Evolutionary conservation across 2,113 vertebrate genomes (phyloP).

Genomic region (Rhodinocichla rosea): DNA sequence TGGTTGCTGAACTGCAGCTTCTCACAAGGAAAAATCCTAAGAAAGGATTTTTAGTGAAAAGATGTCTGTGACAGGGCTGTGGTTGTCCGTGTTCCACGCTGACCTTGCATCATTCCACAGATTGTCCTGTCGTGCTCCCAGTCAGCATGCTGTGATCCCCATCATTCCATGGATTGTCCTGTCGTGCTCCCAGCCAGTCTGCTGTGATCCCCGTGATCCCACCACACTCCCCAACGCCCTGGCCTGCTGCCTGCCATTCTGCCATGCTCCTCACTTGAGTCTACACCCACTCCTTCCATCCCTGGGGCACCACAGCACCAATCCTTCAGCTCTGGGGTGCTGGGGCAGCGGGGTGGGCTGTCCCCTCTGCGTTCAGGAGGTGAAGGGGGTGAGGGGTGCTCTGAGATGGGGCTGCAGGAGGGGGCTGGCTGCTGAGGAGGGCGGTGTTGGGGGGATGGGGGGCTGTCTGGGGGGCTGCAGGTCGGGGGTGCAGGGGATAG

Average conservation of each 20-base stretch:
- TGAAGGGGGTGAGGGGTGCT: not conserved
- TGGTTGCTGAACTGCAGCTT: too few relatives aligned
- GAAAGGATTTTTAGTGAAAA: too few relatives aligned
- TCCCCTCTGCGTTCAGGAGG: not conserved
- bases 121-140: too few relatives aligned
- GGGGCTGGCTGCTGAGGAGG: not conserved
- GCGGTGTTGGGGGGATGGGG: accelerated
- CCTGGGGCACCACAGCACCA: too few relatives aligned
- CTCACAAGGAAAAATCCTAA: too few relatives aligned
- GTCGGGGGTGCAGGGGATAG: too few relatives aligned
- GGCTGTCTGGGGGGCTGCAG: not conserved
- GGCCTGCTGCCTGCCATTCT: not conserved
- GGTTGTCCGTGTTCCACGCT: not conserved
- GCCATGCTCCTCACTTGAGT: too few relatives aligned
- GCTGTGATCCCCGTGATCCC: accelerated
- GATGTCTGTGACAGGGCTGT: too few relatives aligned
- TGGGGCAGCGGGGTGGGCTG: not conserved
- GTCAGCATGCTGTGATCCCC: too few relatives aligned
- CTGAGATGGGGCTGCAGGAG: not conserved
- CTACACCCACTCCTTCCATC: not conserved
- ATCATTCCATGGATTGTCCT: too few relatives aligned
- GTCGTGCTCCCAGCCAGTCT: not conserved
- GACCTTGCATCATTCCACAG: not conserved
- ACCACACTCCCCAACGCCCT: not conserved
- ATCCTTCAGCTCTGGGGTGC: not conserved